phyloP scores from a whole-genome alignment of 2,113 vertebrate genomes.

The Cyprinodon tularosa region DNA sequence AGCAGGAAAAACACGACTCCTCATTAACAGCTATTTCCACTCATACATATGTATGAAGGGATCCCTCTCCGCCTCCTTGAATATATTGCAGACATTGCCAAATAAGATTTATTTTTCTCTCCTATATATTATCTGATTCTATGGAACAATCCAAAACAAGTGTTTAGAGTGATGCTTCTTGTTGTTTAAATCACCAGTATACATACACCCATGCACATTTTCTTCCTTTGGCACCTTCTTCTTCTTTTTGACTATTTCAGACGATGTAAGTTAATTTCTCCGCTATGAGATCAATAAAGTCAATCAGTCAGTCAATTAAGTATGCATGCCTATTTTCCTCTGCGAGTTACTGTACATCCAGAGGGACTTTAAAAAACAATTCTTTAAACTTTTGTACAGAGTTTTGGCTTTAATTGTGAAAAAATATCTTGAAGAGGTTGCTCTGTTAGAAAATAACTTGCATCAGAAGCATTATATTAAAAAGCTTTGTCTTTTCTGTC shows the following conservation, averaged over 20 bases:
- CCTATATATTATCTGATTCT: conserved; percentile 40
- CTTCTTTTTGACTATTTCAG: too few species aligned
- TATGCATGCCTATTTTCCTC: neutral
- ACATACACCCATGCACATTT: too few species aligned
- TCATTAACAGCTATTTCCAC: conserved; percentile 40
- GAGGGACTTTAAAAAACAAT: neutral
- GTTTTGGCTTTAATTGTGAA: neutral
- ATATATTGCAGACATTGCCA: conserved; percentile 15
- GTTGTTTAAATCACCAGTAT: conserved; percentile 14
- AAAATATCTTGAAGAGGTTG: conserved; percentile 23
- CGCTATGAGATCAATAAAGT: too few species aligned
- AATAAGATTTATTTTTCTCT: conserved; percentile 30
- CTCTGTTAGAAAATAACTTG: conserved; percentile 23
- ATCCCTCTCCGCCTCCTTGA: conserved; percentile 17
- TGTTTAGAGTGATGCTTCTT: neutral
- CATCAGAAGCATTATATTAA: conserved; percentile 19
- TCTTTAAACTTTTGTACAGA: neutral
- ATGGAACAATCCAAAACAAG: conserved; percentile 28
- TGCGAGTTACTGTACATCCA: conserved; percentile 26
- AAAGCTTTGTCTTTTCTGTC: conserved; percentile 23
- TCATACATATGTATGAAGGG: conserved; percentile 60
- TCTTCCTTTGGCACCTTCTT: too few species aligned
- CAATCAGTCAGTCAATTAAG: too few species aligned
- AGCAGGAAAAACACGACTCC: conserved; percentile 24
- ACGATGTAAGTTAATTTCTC: too few species aligned